These are phyloP conservation scores for Oreochromis spilurus DNA, from an alignment of 2,113 vertebrate genomes.

Conservation along the genomic window DNA sequence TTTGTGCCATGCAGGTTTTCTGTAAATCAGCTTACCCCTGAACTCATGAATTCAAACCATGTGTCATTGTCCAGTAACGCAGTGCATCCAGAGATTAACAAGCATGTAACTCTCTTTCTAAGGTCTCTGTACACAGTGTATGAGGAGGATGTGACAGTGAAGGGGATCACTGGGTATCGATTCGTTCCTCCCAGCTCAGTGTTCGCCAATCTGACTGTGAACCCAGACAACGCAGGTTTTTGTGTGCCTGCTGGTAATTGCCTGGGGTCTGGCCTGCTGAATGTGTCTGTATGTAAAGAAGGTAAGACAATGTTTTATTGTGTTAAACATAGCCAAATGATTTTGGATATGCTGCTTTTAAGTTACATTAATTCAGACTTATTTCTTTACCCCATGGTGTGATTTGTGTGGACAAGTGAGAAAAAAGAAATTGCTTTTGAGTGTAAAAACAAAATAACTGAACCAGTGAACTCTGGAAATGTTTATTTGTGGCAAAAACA, in stretches of 20 bases:
- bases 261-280: conserved; percentile 84
- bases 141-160: conserved; percentile 76
- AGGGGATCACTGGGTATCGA: conserved; percentile 79
- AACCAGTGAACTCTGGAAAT: neutral
- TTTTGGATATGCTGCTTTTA: neutral
- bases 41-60: neutral
- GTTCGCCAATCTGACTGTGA: conserved; percentile 79
- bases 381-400: too few species aligned
- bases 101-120: neutral
- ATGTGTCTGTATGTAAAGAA: conserved; percentile 85
- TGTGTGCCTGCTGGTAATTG: conserved; percentile 86
- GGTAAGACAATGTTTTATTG: conserved; percentile 61
- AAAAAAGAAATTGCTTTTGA: neutral
- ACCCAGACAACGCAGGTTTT: conserved; percentile 89
- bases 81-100: neutral
- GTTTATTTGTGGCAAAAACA: neutral
- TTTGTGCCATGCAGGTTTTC: neutral
- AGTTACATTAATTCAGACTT: neutral
- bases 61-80: neutral
- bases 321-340: neutral
- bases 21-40: neutral
- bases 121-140: conserved; percentile 86
- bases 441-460: neutral
- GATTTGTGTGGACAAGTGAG: neutral
- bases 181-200: conserved; percentile 81